Evolutionary conservation across 1,140 invertebrate genomes (phyloP), one percentile per base, ranked within the genome.

Genomic region (Drosophila subpulchrella): DNA sequence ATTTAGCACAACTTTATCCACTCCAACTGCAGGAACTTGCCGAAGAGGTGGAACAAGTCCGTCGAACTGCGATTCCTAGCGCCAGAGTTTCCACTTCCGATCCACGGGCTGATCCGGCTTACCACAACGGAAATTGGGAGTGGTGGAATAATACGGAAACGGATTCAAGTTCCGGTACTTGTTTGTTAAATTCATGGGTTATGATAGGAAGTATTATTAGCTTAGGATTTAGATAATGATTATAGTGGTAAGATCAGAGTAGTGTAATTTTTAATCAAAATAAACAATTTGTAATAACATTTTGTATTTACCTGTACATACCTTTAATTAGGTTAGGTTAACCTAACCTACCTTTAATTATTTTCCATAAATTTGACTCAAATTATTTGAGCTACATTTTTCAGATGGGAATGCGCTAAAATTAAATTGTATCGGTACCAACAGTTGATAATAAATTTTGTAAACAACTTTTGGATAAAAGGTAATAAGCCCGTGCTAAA

Each of bases 1-100:
- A 97, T 92, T 82, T 97, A 38, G 95, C 95, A 8, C 65, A 79
- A 2, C 12, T 81, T 0, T 79, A 90, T 66, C 84, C 89, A 7
- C 24, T 70, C 15, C 65, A 84, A 11, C 10, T 91, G 27, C 51
- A 84, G n/a, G 15, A 75, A 10, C 71, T 91, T 2, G 70, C 73
- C 13, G 60, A 90, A n/a, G 85, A 91, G 51, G 71, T 91, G 4
- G 75, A 90, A 6, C 57, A 79, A 36, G 73, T 71, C 13, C 74
- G 88, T 0, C 7, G 53, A 4, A 58, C 53, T 8, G 81, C 81
- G 1, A 20, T 73, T 7, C 30, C 50, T 5, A 84, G 72, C 30
- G 86, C 72, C 13, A 51, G 81, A 17, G 71, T 76, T 6, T 46
- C 67, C n/a, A 7, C 4, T 10, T 53, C 75, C 13, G 81, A 85